Percentiles rank a stretch among this genome's conserved stretches.
Evolutionary conservation across 2,113 vertebrate genomes (phyloP).

Genomic region (Scartelaos histophorus): DNA sequence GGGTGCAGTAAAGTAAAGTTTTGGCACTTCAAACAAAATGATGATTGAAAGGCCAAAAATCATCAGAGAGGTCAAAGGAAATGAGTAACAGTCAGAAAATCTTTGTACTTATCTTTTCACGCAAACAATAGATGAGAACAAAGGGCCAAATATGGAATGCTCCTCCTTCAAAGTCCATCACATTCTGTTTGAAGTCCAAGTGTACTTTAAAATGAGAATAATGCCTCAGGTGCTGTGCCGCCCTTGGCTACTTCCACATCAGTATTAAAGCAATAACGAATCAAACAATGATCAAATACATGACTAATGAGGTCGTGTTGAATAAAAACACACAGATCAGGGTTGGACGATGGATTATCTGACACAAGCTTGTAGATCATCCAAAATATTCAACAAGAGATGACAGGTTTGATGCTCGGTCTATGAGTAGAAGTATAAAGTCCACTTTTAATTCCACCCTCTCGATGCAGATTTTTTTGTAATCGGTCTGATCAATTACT

Average conservation of each 20-base stretch:
- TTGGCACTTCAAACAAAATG: constrained; percentile 23
- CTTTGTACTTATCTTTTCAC: constrained; percentile 46
- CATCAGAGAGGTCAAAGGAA: constrained; percentile 38
- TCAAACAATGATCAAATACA: not conserved
- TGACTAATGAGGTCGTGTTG: constrained; percentile 1
- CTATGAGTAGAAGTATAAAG: not conserved
- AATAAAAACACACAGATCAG: not conserved
- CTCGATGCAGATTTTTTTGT: not conserved
- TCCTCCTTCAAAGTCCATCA: constrained; percentile 54
- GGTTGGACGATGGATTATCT: not conserved
- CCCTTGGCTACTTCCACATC: constrained; percentile 7
- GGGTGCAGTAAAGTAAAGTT: not conserved
- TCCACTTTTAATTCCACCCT: not conserved
- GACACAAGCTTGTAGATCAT: not conserved
- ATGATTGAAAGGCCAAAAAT: constrained; percentile 34
- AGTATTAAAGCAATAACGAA: constrained; percentile 2
- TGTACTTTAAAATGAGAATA: constrained; percentile 44
- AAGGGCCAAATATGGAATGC: constrained; percentile 15
- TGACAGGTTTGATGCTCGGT: not conserved
- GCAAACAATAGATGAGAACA: constrained; percentile 49
- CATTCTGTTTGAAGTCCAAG: constrained; percentile 64
- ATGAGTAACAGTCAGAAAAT: constrained; percentile 46
- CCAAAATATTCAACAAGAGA: not conserved
- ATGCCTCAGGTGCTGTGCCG: constrained; percentile 20
- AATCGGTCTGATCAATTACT: too few relatives aligned